Evolutionary conservation across 2,888 invertebrate genomes (phyloP), one percentile per base, ranked within the genome.

Genomic region (Drosophila nr. fundita): DNA sequence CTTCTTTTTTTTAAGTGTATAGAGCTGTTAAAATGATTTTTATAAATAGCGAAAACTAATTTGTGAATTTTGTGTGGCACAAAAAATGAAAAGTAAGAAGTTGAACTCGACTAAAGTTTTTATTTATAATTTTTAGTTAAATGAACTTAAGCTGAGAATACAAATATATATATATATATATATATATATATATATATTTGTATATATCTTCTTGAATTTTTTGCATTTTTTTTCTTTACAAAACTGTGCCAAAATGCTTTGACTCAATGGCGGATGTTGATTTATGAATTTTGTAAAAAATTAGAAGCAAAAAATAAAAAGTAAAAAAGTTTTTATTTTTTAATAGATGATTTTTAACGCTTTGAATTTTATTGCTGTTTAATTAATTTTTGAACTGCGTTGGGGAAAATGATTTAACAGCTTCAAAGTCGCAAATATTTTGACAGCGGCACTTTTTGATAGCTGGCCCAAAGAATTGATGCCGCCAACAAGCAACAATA

Each of bases 401-500:
- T 45, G 21, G 7, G 21, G n/a, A 73, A 32, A 49, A 48, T 63
- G 58, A 48, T 52, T 40, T 65, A 59, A 76, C 72, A 65, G 53
- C 38, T 60, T 57, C 62, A 48, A 58, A 40, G 36, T 57, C 50
- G 59, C 36, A 69, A 73, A 76, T 78, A 62, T 71, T 78, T 74
- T 78, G 78, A 82, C 82, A 73, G 52, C 45, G 24, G 49, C 42
- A 58, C n/a, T 50, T 62, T 45, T 18, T 15, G 42, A 69, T 45
- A 59, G 72, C 54, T 63, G 76, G 10, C 18, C 10, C 21, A 27
- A 38, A 61, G 18, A 64, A 78, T 70, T 64, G 68, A 66, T 76
- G 76, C 45, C 65, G 50, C 60, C 45, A 61, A 42, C 34, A 62
- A 45, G 18, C 38, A 42, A 61, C 52, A 73, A 15, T 38, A 48